Conservation (phyloP, 2,888 invertebrate genomes). For the Eupeodes luniger region DNA sequence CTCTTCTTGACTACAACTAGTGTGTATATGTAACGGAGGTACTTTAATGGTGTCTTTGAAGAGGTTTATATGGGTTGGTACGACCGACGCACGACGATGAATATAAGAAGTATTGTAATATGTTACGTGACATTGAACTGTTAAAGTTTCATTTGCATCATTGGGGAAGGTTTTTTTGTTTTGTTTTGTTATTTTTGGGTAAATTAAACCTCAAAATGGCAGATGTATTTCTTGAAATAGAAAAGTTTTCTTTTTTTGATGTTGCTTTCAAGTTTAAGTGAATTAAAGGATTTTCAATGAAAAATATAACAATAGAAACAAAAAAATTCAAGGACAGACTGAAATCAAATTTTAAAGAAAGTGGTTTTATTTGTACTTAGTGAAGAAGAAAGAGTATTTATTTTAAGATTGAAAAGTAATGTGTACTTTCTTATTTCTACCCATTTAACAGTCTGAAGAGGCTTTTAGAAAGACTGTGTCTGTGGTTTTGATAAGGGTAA, state of each 20-base stretch:
- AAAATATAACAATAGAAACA: neutral
- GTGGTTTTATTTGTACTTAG: neutral
- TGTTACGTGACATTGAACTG: slow-evolving; percentile 36
- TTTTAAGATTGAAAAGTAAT: too few species aligned
- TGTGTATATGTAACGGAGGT: neutral
- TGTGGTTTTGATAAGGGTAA: too few species aligned
- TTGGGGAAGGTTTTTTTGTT: neutral
- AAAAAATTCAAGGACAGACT: neutral
- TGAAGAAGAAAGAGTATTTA: too few species aligned
- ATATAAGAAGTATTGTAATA: neutral
- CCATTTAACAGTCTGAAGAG: too few species aligned
- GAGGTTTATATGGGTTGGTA: slow-evolving; percentile 6
- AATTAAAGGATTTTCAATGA: slow-evolving; percentile 4
- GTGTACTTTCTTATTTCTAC: too few species aligned
- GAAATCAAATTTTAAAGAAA: neutral
- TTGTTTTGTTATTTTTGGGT: neutral
- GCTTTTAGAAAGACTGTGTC: too few species aligned
- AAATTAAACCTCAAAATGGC: slow-evolving; percentile 2
- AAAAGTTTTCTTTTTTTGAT: neutral
- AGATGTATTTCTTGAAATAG: neutral
- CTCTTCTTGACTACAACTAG: too few species aligned
- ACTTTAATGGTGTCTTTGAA: slow-evolving; percentile 15
- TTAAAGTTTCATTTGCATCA: slow-evolving; percentile 17
- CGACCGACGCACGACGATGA: neutral
- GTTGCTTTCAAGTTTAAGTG: neutral